phyloP scores from a whole-genome alignment of 2,888 invertebrate genomes.

The Aplocera efformata region DNA sequence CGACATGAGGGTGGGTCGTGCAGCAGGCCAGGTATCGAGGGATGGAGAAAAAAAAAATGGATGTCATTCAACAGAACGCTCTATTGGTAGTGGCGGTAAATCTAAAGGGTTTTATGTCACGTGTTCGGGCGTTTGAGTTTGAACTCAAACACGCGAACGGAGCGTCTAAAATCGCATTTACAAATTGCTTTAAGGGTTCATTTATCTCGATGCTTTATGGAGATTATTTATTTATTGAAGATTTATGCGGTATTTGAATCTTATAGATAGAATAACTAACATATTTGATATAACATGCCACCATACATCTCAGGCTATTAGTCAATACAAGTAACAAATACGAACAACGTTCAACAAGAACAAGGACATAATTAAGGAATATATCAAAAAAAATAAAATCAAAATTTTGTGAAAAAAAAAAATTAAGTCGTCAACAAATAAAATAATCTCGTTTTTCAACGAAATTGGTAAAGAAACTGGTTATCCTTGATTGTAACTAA shows the following conservation, averaged over 20 bases:
- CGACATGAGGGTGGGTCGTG: conserved; percentile 72
- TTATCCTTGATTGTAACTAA: too few species aligned
- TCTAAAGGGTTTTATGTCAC: conserved; percentile 50
- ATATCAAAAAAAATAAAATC: conserved; percentile 30
- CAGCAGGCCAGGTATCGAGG: conserved; percentile 70
- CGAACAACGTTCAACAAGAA: conserved; percentile 52
- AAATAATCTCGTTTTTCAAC: conserved; percentile 67
- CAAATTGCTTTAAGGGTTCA: conserved; percentile 58
- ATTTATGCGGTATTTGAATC: too few species aligned
- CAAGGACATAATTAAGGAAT: conserved; percentile 22
- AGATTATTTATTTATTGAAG: conserved; percentile 70
- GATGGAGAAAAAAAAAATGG: conserved; percentile 74
- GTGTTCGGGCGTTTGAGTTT: conserved; percentile 45
- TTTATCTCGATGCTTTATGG: conserved; percentile 43
- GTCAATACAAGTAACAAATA: conserved; percentile 59
- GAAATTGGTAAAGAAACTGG: conserved; percentile 45
- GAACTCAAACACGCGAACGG: conserved; percentile 50
- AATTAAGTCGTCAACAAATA: conserved; percentile 53
- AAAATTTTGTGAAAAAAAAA: conserved; percentile 29
- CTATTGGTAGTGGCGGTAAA: conserved; percentile 64
- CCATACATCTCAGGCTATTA: conserved; percentile 66
- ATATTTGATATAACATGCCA: conserved; percentile 55
- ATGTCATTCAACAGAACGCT: conserved; percentile 78
- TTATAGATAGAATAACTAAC: conserved; percentile 31
- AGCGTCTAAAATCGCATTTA: conserved; percentile 61